A percentile compares a stretch with the other conserved stretches of the same genome.
phyloP scores from a whole-genome alignment of 2,113 vertebrate species.

The Anser brachyrhynchus region DNA sequence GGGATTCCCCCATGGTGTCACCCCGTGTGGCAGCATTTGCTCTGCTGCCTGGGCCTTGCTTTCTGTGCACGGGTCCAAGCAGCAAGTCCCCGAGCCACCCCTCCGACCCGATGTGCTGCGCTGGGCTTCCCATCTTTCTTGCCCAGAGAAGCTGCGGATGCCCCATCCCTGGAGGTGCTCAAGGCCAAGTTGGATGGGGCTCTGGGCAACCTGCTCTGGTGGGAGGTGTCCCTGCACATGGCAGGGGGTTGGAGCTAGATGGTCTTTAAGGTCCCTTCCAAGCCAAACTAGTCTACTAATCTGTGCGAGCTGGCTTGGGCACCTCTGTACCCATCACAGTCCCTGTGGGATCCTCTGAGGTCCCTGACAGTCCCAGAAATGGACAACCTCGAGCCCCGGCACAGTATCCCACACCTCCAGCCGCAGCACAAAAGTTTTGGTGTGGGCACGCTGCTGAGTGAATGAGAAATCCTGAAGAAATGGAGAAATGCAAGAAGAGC shows the following conservation, averaged over 20 bases:
- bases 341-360: not conserved
- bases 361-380: not conserved
- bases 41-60: accelerated
- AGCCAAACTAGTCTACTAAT: not conserved
- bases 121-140: not conserved
- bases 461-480: not conserved
- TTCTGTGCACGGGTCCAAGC: not conserved
- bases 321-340: accelerated
- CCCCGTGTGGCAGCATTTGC: not conserved
- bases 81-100: not conserved
- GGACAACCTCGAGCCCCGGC: not conserved
- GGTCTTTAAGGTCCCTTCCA: not conserved
- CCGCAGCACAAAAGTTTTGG: not conserved
- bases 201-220: not conserved
- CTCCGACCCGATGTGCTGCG: not conserved
- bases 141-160: not conserved
- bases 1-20: not conserved
- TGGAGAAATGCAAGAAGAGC: not conserved
- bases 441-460: not conserved
- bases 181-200: not conserved
- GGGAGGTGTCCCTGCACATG: not conserved
- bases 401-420: accelerated
- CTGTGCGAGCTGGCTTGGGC: not conserved
- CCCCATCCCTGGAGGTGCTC: not conserved
- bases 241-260: not conserved